Conservation (phyloP, 2,113 vertebrate species). For the Panthera uncia region DNA sequence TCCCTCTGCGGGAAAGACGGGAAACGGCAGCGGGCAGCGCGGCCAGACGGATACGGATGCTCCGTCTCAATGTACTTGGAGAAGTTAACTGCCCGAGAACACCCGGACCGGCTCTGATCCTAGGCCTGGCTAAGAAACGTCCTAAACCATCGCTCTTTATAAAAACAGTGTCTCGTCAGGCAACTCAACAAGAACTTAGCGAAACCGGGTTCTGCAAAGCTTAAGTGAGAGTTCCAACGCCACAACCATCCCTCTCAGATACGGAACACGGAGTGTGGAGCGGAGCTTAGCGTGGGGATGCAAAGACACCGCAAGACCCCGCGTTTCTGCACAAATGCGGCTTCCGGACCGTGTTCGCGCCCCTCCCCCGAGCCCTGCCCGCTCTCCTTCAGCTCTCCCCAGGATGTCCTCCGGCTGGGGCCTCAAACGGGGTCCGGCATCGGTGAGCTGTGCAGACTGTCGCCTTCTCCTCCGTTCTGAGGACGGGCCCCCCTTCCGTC, state of each 20-base stretch:
- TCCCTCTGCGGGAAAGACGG: too few relatives aligned
- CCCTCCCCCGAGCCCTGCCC: background rate
- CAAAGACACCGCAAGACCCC: background rate
- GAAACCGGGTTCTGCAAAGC: background rate
- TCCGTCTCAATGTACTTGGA: background rate
- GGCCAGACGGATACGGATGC: background rate
- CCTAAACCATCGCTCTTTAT: background rate
- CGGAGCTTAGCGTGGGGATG: background rate
- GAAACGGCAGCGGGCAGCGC: background rate
- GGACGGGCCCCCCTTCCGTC: background rate
- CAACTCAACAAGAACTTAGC: background rate
- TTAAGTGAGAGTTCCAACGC: background rate
- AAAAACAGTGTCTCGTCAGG: background rate
- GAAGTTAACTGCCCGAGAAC: background rate
- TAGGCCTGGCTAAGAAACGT: background rate
- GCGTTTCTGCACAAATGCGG: background rate
- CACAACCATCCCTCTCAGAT: background rate
- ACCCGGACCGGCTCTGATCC: background rate
- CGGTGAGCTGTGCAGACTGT: too few relatives aligned
- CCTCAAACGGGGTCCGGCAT: background rate
- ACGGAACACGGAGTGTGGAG: background rate
- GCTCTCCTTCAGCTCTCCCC: background rate
- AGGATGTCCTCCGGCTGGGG: rapidly evolving
- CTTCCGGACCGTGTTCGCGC: background rate
- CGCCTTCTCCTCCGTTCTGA: background rate